phyloP scores from a whole-genome alignment of 2,797 vertebrate genomes.

The Alectoris magna region DNA sequence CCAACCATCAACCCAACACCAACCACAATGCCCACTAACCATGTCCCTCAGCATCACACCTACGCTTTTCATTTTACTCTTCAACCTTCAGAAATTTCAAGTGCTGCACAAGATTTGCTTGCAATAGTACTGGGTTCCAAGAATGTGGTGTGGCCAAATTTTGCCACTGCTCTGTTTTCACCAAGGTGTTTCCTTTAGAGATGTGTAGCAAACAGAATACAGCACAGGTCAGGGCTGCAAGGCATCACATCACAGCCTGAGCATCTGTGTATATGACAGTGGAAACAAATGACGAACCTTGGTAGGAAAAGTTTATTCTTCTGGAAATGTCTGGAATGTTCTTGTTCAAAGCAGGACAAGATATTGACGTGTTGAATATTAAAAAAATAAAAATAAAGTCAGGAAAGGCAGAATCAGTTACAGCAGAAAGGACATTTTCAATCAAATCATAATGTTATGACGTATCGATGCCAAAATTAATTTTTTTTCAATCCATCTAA shows the following conservation, averaged over 20 bases:
- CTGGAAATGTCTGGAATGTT: slow-evolving; percentile 10
- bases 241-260: background rate
- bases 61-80: background rate
- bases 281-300: background rate
- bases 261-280: background rate
- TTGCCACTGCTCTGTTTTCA: background rate
- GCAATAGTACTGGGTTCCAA: background rate
- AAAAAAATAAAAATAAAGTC: background rate
- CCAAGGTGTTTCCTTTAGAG: background rate
- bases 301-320: background rate
- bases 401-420: slow-evolving; percentile 10
- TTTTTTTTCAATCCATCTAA: slow-evolving; percentile 52
- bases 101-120: background rate
- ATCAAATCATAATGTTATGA: slow-evolving; percentile 49
- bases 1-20: too few relatives aligned
- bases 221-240: background rate
- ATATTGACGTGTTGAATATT: background rate
- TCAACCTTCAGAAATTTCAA: background rate
- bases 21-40: too few relatives aligned
- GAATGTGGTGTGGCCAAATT: background rate
- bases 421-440: slow-evolving; percentile 42
- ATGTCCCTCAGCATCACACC: too few relatives aligned
- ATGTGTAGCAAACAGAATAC: background rate
- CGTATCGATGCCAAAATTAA: slow-evolving; percentile 11
- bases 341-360: background rate